A percentile compares a stretch with the other conserved stretches of the same genome.
These are phyloP conservation scores for Suncus etruscus DNA, from an alignment of 2,113 vertebrate species.

Conservation along the genomic window DNA sequence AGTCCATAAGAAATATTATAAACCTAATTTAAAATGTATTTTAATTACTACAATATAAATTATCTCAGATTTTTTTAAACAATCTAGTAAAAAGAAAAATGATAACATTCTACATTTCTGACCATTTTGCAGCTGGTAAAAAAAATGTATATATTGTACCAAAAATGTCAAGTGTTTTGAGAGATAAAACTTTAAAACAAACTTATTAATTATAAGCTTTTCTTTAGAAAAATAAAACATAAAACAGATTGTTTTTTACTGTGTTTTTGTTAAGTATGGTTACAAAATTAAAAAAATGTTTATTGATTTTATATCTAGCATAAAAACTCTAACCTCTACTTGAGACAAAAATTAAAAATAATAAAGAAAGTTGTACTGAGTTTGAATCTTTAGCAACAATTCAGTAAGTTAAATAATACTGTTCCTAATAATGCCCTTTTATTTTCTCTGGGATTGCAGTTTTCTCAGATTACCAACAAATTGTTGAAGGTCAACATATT, in stretches of 20 bases:
- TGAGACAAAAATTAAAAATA: constrained; percentile 56
- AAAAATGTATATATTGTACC: not conserved
- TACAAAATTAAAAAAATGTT: not conserved
- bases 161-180: constrained; percentile 38
- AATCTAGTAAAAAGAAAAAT: constrained; percentile 46
- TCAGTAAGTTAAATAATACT: constrained; percentile 41
- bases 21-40: not conserved
- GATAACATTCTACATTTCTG: not conserved
- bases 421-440: not conserved
- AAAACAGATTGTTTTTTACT: not conserved
- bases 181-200: constrained; percentile 40
- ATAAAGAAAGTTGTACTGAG: constrained; percentile 30
- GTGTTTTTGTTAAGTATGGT: not conserved
- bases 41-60: constrained; percentile 32
- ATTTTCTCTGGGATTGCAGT: constrained; percentile 4
- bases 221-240: constrained; percentile 41
- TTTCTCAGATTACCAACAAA: constrained; percentile 57
- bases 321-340: not conserved
- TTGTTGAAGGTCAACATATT: constrained; percentile 54
- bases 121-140: not conserved
- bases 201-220: constrained; percentile 14
- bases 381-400: not conserved
- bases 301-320: not conserved
- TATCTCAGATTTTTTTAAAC: constrained; percentile 32
- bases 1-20: constrained; percentile 23